phyloP scores from a whole-genome alignment of 2,888 invertebrate species.

The Leucoma salicis region DNA sequence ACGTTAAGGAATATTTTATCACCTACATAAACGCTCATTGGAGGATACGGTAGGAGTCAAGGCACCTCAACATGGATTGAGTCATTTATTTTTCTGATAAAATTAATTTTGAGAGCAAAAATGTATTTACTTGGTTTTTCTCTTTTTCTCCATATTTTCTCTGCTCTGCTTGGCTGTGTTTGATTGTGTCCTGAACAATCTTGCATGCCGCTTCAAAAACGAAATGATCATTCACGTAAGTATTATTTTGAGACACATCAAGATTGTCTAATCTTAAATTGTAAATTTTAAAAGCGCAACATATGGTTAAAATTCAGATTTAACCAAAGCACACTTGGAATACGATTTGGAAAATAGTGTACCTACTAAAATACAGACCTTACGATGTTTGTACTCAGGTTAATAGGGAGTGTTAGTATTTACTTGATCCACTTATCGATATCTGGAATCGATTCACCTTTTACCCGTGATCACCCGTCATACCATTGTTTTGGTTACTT shows the following conservation, averaged over 20 bases:
- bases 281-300: slow-evolving; percentile 24
- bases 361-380: slow-evolving; percentile 21
- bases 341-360: slow-evolving; percentile 22
- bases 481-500: slow-evolving; percentile 52
- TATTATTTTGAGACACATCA: slow-evolving; percentile 84
- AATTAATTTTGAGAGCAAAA: slow-evolving; percentile 79
- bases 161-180: slow-evolving; percentile 93
- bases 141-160: slow-evolving; percentile 89
- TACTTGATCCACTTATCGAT: slow-evolving; percentile 31
- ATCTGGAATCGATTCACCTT: slow-evolving; percentile 51
- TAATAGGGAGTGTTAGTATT: slow-evolving; percentile 37
- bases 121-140: slow-evolving; percentile 88
- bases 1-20: slow-evolving; percentile 27
- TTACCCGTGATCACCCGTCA: slow-evolving; percentile 67
- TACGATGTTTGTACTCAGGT: slow-evolving; percentile 30
- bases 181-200: slow-evolving; percentile 90
- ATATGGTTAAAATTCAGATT: slow-evolving; percentile 21
- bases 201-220: slow-evolving; percentile 89
- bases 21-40: slow-evolving; percentile 20
- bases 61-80: slow-evolving; percentile 74
- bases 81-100: slow-evolving; percentile 77
- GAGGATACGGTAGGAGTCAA: slow-evolving; percentile 53
- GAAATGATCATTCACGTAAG: slow-evolving; percentile 89
- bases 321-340: slow-evolving; percentile 26
- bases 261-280: slow-evolving; percentile 45